These are phyloP conservation scores for Alcis repandata DNA, from an alignment of 2,888 invertebrate species.

Conservation along the genomic window DNA sequence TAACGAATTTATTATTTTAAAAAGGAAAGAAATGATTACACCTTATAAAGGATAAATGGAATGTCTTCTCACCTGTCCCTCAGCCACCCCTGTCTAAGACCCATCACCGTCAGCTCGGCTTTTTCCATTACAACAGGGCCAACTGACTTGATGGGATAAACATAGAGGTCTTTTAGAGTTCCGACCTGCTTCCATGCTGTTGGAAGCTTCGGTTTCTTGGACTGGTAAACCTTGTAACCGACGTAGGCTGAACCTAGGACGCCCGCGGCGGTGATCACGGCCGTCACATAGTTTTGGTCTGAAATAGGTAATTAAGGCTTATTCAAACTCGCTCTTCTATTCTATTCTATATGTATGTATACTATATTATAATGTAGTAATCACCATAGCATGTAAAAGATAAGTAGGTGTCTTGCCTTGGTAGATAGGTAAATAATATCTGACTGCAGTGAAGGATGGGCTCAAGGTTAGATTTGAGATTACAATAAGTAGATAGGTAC, in stretches of 20 bases:
- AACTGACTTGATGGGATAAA: constrained; percentile 88
- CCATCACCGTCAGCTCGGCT: constrained; percentile 85
- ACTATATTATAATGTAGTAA: no score
- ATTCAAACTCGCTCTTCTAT: no score
- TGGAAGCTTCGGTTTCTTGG: constrained; percentile 65
- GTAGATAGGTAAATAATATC: no score
- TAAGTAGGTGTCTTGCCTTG: no score
- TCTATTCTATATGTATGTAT: no score
- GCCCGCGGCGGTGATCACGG: constrained; percentile 64
- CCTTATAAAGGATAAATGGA: background rate
- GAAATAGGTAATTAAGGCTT: constrained; percentile 12
- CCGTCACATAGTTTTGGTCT: constrained; percentile 53
- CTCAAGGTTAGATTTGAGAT: no score
- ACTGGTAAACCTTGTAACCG: constrained; percentile 63
- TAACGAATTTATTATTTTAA: no score
- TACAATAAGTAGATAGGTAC: no score
- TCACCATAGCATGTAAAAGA: no score
- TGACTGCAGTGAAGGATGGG: no score
- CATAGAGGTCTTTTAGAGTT: constrained; percentile 81
- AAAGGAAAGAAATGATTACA: no score
- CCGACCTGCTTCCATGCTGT: constrained; percentile 87
- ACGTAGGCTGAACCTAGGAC: constrained; percentile 68
- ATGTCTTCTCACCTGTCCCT: constrained; percentile 77
- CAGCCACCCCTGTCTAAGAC: constrained; percentile 83
- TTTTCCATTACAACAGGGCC: constrained; percentile 77